These are phyloP conservation scores for Nothocercus nigrocapillus DNA, from an alignment of 2,113 vertebrate genomes.

Conservation along the genomic window DNA sequence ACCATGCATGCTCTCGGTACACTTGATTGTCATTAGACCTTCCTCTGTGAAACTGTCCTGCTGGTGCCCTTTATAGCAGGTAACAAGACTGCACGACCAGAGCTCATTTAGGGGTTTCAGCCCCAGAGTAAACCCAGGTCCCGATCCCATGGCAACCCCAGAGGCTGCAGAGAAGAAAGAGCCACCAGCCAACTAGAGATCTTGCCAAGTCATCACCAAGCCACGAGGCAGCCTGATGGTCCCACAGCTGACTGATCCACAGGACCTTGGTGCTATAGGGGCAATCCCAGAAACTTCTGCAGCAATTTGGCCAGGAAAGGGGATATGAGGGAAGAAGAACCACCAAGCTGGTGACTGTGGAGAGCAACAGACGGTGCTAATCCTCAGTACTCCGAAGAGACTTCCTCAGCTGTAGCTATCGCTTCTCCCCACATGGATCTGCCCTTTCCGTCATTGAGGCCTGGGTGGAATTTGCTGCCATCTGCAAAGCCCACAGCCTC, in stretches of 20 bases:
- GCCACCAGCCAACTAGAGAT: neutral
- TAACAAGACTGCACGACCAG: neutral
- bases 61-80: rapidly evolving
- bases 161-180: neutral
- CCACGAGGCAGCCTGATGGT: no score
- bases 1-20: rapidly evolving
- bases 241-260: neutral
- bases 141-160: no score
- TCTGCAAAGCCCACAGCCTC: neutral
- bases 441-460: no score
- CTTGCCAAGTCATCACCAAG: neutral
- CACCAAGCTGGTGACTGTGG: neutral
- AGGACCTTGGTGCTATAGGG: neutral
- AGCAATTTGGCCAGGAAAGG: neutral
- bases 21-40: neutral
- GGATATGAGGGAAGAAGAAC: neutral
- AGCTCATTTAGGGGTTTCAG: neutral
- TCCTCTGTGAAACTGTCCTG: neutral
- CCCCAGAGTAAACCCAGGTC: neutral
- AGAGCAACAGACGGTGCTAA: neutral
- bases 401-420: neutral
- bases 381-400: neutral
- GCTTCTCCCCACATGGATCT: neutral
- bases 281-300: neutral
- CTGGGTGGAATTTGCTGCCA: neutral